Base-by-base conservation (phyloP, 1,140 invertebrate genomes). In the Zaprionus capensis region DNA sequence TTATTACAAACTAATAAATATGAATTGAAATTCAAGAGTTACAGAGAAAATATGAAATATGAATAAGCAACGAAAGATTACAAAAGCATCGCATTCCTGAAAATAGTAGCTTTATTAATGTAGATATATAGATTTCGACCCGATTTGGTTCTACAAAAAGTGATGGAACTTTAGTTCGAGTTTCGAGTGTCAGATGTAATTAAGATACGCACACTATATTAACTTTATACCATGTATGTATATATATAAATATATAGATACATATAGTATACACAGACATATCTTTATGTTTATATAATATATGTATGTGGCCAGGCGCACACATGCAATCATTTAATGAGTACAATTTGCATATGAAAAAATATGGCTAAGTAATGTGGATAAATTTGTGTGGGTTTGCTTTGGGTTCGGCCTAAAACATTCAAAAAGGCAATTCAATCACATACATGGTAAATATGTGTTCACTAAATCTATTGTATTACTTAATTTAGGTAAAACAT, bases 401-500 rank as follows among this genome's bases (percentile, higher is more conserved):
- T 36, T 57, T 67, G 22, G 2, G 14, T 51, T 51, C 3, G 49
- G 63, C 63, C 63, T 65, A 65, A 55, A 65, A 65, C 31, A 34
- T 65, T 56, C 49, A 65, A 65, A 41, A 41, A 20, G 31, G 31
- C 63, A 65, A 55, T 65, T 56, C 53, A 56, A 56, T 56, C 22
- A 49, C n/a, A 24, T 24, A 12, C 2, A 31, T 34, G 31, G 9
- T 34, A 26, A 26, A 34, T 53, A 31, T 24, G 31, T 36, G 34
- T 65, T 46, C 62, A 28, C 28, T 26, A 38, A 65, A 36, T 51
- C 46, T 17, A 17, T 57, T 44, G 53, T 31, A 67, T 31, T 58
- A 31, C 34, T 41, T 44, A 68, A 68, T 68, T 68, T 68, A 34
- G 38, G 14, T 46, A 22, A 31, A 46, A 68, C 65, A 34, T 58